phyloP scores from a whole-genome alignment of 2,113 vertebrate species.

The Perognathus longimembris region DNA sequence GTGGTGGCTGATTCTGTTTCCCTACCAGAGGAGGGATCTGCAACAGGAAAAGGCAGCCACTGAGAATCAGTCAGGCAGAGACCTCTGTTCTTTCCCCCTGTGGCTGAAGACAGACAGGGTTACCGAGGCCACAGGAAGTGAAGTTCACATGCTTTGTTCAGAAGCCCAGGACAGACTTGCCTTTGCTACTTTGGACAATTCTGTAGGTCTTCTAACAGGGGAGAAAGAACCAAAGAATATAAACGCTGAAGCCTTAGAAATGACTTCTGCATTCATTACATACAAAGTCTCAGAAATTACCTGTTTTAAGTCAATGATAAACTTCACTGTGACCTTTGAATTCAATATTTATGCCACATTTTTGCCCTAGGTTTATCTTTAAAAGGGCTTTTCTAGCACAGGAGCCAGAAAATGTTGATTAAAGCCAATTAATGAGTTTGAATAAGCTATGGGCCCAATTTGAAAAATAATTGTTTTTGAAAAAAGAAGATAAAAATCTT shows the following conservation, averaged over 20 bases:
- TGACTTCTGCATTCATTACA: neutral
- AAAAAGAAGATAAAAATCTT: neutral
- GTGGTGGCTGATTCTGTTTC: conserved; percentile 43
- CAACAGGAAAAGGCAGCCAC: neutral
- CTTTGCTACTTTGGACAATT: conserved; percentile 38
- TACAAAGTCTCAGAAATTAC: neutral
- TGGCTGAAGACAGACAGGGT: neutral
- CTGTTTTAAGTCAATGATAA: neutral
- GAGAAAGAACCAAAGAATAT: neutral
- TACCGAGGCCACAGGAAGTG: neutral
- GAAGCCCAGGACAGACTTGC: neutral
- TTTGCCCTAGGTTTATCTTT: neutral
- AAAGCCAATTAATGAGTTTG: conserved; percentile 33
- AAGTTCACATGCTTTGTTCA: neutral
- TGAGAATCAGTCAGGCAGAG: conserved; percentile 65
- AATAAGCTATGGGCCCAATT: neutral
- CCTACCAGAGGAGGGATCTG: neutral
- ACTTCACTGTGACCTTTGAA: neutral
- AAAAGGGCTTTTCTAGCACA: neutral
- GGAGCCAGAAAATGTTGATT: neutral
- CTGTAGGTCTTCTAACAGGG: conserved; percentile 22
- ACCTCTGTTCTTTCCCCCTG: conserved; percentile 23
- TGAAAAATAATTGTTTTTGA: neutral
- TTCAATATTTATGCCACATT: neutral
- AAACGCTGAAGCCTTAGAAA: neutral